Base-by-base conservation (phyloP, 2,888 invertebrate genomes). In the Plebejus argus region DNA sequence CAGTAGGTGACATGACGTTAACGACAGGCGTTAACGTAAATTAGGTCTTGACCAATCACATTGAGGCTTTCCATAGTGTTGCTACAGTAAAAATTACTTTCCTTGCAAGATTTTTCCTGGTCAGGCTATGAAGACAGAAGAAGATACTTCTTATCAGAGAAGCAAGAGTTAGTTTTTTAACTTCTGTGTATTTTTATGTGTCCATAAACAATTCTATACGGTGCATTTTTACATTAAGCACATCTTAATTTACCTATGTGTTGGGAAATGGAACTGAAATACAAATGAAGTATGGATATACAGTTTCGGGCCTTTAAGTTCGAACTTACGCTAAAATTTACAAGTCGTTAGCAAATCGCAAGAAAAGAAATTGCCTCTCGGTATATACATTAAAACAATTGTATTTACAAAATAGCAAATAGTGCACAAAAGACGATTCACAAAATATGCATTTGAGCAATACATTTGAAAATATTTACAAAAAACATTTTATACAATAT, bases 401-500 rank as follows among this genome's bases (percentile, higher is more conserved):
- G 85, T 91, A 92, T 92, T 87, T 92, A 92, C 91, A 92, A 86
- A 89, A 89, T 88, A 93, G 93, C 93, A 92, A 93, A 92, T 89
- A 93, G 93, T 93, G 93, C 93, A 90, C 92, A 92, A 92, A 90
- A 92, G 93, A 92, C 90, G 90, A 90, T 89, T 93, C 93, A 93
- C 91, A 93, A 93, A 93, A 93, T 93, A 93, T 92, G 91, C 93
- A 91, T 93, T 93, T 93, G 93, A 93, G 93, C 93, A 93, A 92
- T 92, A 93, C 88, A 86, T 91, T 91, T 90, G 84, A 90, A 88
- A 90, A 89, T 91, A 91, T 92, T 91, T 92, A 92, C 91, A 92
- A 87, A 87, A 91, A 91, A 89, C 87, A 86, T 89, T 87, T 88
- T 78, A 71, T 89, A 89, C 84, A 88, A 81, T 82, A 82, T 80